A percentile compares a stretch with the other conserved stretches of the same genome.
These are phyloP conservation scores for Lepeophtheirus nordmannii DNA, from an alignment of 2,888 invertebrate species.

Conservation along the genomic window DNA sequence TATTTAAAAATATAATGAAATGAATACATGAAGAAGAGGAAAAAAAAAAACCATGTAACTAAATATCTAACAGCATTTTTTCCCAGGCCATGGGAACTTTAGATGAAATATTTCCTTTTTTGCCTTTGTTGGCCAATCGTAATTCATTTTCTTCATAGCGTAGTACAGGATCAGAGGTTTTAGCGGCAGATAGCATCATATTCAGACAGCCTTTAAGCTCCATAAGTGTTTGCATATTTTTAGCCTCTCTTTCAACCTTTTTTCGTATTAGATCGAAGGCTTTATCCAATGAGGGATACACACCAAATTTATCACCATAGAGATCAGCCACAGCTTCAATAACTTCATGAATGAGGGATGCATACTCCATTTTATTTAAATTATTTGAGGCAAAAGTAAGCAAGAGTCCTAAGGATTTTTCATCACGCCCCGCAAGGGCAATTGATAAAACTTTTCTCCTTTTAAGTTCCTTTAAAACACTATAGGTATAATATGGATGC, in stretches of 20 bases:
- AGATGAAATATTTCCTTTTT: neutral
- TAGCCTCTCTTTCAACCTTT: conserved; percentile 48
- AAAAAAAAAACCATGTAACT: neutral
- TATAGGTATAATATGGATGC: conserved; percentile 58
- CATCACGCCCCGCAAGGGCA: conserved; percentile 56
- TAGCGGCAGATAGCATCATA: conserved; percentile 31
- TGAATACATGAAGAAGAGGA: neutral
- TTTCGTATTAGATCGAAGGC: conserved; percentile 46
- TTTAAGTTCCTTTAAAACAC: conserved; percentile 64
- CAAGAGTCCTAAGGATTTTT: conserved; percentile 48
- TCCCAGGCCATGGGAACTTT: neutral
- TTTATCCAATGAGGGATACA: conserved; percentile 45
- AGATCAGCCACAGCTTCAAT: conserved; percentile 41
- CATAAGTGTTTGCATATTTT: conserved; percentile 33
- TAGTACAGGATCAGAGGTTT: conserved; percentile 6
- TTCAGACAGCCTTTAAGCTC: conserved; percentile 35
- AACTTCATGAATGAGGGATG: conserved; percentile 55
- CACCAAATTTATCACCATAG: conserved; percentile 34
- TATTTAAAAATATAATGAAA: too few relatives aligned
- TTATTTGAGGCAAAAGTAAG: conserved; percentile 58
- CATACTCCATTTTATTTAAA: conserved; percentile 57
- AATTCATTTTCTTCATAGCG: conserved; percentile 4
- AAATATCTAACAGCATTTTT: neutral
- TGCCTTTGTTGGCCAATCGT: conserved; percentile 6
- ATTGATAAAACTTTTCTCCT: conserved; percentile 53